Evolutionary conservation across 1,140 invertebrate genomes (phyloP), one percentile per base, ranked within the genome.

Genomic region (Apis cerana): DNA sequence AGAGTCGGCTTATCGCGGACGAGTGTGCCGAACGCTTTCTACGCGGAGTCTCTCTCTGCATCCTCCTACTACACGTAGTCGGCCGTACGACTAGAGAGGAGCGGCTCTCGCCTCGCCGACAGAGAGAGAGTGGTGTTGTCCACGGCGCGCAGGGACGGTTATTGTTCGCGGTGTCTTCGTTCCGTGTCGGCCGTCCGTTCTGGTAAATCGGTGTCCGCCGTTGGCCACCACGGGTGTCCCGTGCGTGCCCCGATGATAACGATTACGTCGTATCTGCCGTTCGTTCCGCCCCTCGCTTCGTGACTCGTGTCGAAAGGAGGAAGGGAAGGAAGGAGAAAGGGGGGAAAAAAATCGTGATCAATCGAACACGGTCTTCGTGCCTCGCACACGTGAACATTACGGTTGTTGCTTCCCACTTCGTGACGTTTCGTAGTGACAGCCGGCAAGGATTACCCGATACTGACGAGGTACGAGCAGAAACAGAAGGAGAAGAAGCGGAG

Each of bases 1-100:
- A 82, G 75, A 70, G 78, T 80, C 76, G 67, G 72, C 76, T 84
- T 85, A 85, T 86, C 85, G 78, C 81, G 81, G 52, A 71, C 75
- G 81, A 82, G 85, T 52, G 79, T 78, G 84, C 58, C 83, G 83
- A 70, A 77, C 85, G 81, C 65, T 82, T 82, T 71, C 64, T 62
- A 69, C 33, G 2, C 75, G 43, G 62, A 86, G 68, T 33, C 33
- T 71, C 74, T 69, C 84, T 85, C 80, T 75, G 76, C 74, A 81
- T 86, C 85, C 84, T 78, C 74, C 67, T 68, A 70, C 48, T 68
- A 65, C 79, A 79, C 78, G 33, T 67, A 3, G 2, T 43, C 33
- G 33, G 4, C 61, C 71, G 71, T 33, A 3, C 33, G 33, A 3
- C 33, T 33, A 9, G 65, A 70, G 70, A 75, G 54, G 23, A 50